Evolutionary conservation across 2,113 vertebrate species (phyloP).

Genomic region (Edolisoma coerulescens): DNA sequence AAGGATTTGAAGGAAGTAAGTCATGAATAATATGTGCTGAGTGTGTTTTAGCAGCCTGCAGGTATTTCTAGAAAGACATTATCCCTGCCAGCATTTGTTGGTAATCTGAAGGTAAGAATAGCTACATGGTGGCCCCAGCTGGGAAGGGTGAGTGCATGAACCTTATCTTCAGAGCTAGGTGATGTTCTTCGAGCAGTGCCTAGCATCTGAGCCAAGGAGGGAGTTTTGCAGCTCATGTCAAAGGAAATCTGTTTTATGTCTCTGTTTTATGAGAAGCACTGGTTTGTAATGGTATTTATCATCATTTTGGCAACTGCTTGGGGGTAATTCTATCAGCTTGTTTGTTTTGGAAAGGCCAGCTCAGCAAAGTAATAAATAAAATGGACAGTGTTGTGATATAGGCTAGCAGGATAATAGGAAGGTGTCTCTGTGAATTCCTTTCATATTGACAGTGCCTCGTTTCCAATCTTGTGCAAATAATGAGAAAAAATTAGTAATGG

Average conservation of each 20-base stretch:
- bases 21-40: background rate
- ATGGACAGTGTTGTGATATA: background rate
- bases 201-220: background rate
- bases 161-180: background rate
- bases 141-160: background rate
- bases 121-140: background rate
- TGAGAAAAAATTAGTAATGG: background rate
- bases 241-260: background rate
- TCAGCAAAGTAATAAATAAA: constrained; percentile 8
- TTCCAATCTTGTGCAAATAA: constrained; percentile 15
- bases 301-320: background rate
- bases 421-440: background rate
- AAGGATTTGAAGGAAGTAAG: background rate
- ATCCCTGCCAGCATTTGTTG: background rate
- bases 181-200: background rate
- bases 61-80: constrained; percentile 1
- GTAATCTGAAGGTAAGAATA: constrained; percentile 14
- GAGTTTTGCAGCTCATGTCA: background rate
- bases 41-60: background rate
- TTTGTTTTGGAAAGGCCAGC: background rate
- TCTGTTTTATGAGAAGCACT: background rate
- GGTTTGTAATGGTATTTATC: constrained; percentile 22
- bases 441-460: background rate
- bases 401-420: background rate
- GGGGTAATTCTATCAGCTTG: background rate